Base-by-base conservation (phyloP, 2,888 invertebrate species). In the Rhimphoctona megacephalus region DNA sequence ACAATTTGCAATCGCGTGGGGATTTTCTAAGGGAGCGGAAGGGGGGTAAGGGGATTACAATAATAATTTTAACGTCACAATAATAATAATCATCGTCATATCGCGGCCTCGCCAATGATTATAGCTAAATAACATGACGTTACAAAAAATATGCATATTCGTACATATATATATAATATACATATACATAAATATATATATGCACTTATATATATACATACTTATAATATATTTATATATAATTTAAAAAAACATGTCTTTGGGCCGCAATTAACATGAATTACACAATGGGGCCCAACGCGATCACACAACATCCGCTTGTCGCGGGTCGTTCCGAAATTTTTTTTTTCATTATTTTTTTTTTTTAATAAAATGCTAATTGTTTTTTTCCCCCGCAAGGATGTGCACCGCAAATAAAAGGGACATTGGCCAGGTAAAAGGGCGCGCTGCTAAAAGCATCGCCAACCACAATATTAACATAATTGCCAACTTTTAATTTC, bases 61-160 rank as follows among this genome's bases (percentile, higher is more conserved):
- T 78, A 78, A 85, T 85, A 61, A 61, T 61, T 66, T 64, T 78
- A 81, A 85, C 78, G 74, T 88, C 83, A 83, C 87, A 81, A 79
- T 86, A 74, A 74, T 86, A 81, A 85, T 86, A 80, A 82, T 78
- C 87, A 54, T 73, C 87, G 86, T 89, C 66, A 61, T 74, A 85
- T 93, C 82, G 74, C 76, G 79, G 70, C 84, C 54, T 69, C 67
- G 33, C 81, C 95, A 95, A 95, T 95, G 95, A 95, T 95, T 95
- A 95, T 95, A 95, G 95, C 95, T 95, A 96, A 95, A 95, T 96
- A 96, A 95, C 95, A 95, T 95, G 95, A 96, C 95, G 95, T 96
- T 96, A 96, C 96, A 96, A 97, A 96, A 96, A 96, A 96, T 96
- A 96, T 96, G 96, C 49, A 67, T 81, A 81, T 81, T 76, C 66